Evolutionary conservation across 2,797 vertebrate genomes (phyloP).

Genomic region (Xerus rutilus): DNA sequence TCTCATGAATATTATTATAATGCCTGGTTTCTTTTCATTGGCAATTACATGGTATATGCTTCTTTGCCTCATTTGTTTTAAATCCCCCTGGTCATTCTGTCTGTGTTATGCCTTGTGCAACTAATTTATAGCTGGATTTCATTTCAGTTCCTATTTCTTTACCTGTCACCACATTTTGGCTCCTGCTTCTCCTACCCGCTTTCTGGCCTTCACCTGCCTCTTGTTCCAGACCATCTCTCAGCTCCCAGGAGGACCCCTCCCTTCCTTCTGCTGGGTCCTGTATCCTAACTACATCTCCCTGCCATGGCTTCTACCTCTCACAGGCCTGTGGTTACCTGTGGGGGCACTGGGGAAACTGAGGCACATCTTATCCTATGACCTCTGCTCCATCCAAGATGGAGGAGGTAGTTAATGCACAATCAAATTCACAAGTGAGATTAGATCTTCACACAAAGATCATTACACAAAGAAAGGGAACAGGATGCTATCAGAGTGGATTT

Average conservation of each 20-base stretch:
- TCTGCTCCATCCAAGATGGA: not conserved
- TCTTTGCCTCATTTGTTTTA: not conserved
- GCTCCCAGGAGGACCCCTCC: not conserved
- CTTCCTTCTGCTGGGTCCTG: not conserved
- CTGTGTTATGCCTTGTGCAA: not conserved
- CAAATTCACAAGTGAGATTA: not conserved
- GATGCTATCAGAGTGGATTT: not conserved
- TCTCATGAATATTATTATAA: not conserved
- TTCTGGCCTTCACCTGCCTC: not conserved
- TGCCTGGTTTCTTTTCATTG: not conserved
- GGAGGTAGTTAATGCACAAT: not conserved
- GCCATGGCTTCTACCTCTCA: not conserved
- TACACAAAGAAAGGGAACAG: not conserved
- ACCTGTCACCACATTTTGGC: not conserved
- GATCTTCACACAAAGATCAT: not conserved
- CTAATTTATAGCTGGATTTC: not conserved
- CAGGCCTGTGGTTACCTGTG: not conserved
- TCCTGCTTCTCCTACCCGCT: accelerated
- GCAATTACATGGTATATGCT: not conserved
- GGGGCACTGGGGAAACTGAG: not conserved
- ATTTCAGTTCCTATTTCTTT: not conserved
- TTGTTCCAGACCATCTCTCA: not conserved
- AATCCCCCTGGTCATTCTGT: not conserved
- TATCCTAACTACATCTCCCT: not conserved
- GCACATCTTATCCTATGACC: not conserved